Base-by-base conservation (phyloP, 2,888 invertebrate genomes). In the Nomada ruficornis region DNA sequence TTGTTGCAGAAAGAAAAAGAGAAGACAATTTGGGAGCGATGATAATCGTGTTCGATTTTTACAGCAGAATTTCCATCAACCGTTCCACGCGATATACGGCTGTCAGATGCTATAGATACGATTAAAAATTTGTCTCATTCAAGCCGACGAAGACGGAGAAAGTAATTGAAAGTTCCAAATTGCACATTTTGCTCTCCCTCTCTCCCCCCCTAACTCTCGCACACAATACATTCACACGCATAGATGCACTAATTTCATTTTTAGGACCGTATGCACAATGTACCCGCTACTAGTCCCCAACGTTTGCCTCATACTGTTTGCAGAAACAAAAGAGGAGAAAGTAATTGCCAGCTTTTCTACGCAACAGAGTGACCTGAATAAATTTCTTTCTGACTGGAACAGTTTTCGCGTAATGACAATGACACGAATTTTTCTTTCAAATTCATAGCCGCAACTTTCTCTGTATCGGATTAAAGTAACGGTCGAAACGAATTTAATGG, bases 71-170 rank as follows among this genome's bases (percentile, higher is more conserved):
- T 75, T 57, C 36, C 54, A 71, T 73, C 60, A 23, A 70, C 52
- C 65, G n/a, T 68, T 79, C 20, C 62, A n/a, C 23, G n/a, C n/a
- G n/a, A 70, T 59, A 20, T 23, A 59, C 26, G 78, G 69, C 70
- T 77, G 80, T 77, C 67, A 70, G 81, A 83, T 87, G 80, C 85
- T 86, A 86, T 86, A 89, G 85, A 90, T 89, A 89, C 85, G 73
- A 78, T 89, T 84, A 83, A 84, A 86, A 85, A 80, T 80, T 81
- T 80, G 70, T 67, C 26, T 9, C 77, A 77, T 87, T 88, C 73
- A 54, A 82, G 73, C 83, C 80, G 87, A 89, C 78, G 82, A 80
- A 85, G 83, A 80, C 78, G 69, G 82, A 86, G 84, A 76, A 87
- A 87, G 72, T 71, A 86, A 87, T 86, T 67, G 82, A 86, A 86